Base-by-base conservation (phyloP, 2,797 vertebrate species). In the Premnoplex brunnescens region DNA sequence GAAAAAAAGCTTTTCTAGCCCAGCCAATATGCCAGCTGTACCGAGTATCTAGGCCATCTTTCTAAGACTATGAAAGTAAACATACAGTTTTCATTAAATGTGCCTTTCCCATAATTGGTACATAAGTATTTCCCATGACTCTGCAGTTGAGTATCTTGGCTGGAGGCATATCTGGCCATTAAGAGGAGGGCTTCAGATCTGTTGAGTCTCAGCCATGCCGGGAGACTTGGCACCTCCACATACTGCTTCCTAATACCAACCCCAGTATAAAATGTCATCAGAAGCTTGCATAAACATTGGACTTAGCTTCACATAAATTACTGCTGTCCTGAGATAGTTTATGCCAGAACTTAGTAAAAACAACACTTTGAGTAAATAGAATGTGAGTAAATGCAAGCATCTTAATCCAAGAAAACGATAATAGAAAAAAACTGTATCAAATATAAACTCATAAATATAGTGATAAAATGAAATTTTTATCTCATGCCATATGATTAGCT, bases 201-300 rank as follows among this genome's bases (percentile, higher is more conserved):
- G 96, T 97, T 95, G 97, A 97, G 97, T 97, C 97, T 95, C 97
- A 98, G 97, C 94, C 96, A 72, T 97, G 97, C 96, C 20, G 94
- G 96, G 97, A 97, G 97, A 96, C 96, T 98, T 98, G 98, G 98
- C 98, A 97, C 97, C 94, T 98, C 96, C 92, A 96, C 96, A 96
- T 77, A 62, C 97, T 97, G 97, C 98, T 98, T 98, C 96, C 97
- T 98, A 97, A 98, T 98, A 98, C 97, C 97, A 98, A 94, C 96
- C 97, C 95, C 93, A 23, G 97, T 95, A 97, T 95, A 97, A 98
- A 98, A 98, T 98, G 98, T 98, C 98, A 98, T 98, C 98, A 98
- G 98, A 98, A 98, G 98, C 98, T 97, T 98, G 97, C 97, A 97
- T 98, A 98, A 98, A 98, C 97, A 98, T 97, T 98, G 97, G 97